Evolutionary conservation across 2,113 vertebrate species (phyloP), one percentile per base, ranked within the genome.

Genomic region (Mungos mungo): DNA sequence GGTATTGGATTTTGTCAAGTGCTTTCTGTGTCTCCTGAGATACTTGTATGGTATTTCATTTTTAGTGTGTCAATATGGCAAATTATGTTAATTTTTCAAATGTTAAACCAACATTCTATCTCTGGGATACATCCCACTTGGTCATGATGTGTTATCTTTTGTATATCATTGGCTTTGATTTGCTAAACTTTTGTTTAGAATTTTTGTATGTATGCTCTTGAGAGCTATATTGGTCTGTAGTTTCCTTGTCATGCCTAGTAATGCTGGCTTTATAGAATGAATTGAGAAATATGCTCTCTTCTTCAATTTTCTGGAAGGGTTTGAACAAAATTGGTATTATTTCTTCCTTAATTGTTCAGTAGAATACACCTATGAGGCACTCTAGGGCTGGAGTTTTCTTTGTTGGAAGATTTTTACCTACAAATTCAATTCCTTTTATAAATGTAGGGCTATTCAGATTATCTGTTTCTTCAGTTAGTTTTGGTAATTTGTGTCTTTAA

Each of bases 61-160:
- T 93, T 96, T 38, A 84, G n/a, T 92, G 65, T 89, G 65, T 85
- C 93, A 88, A 66, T 95, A 52, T 54, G 76, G 27, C 25, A 93
- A 71, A 95, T 97, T 72, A 52, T 3, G 9, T 66, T 84, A 41
- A 88, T 87, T 88, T 84, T 95, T 69, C 60, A 83, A 72, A n/a
- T 15, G 10, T 60, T 79, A 82, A 97, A 52, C 21, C 38, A 76
- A 38, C 19, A 57, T 76, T 77, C 18, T 54, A 65, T 77, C 18
- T 33, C 35, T 86, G 77, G 57, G 47, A 88, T 93, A 89, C 92
- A 89, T 27, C 23, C 29, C 7, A 81, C 13, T 50, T 89, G 84
- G 33, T 88, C n/a, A 47, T 33, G 57, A 60, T 80, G 18, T 27
- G 15, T 45, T 80, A 7, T 45, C n/a, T 3, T 76, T 94, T 92